Evolutionary conservation across 2,113 vertebrate genomes (phyloP), one percentile per base, ranked within the genome.

Genomic region (human (Homo sapiens)): DNA sequence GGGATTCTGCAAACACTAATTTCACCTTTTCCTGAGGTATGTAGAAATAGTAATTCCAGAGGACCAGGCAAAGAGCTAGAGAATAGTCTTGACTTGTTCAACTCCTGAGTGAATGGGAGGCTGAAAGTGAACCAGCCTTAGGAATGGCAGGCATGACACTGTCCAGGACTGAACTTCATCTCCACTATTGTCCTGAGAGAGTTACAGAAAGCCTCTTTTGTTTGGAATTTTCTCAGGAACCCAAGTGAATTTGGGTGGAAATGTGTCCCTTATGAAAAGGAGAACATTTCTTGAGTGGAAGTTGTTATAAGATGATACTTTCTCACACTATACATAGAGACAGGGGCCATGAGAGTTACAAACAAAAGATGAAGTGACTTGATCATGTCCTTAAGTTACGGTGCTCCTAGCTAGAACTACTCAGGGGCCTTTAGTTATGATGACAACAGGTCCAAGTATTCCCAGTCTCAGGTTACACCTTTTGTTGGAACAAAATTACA

Each of bases 1-100:
- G 57, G 84, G 72, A 86, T 59, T 89, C 81, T 93, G 59, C 50
- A 96, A 93, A 81, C 22, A 96, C 43, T 96, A 82, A 98, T 95
- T 94, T 95, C 27, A 85, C 55, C 76, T 96, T 94, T 97, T 90
- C 80, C 90, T 68, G 66, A 90, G 84, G 35, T 96, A 64, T 45
- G 84, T 68, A n/a, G 59, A 30, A 48, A 92, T 9, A 93, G 75
- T n/a, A 55, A 92, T 85, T 87, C 57, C 48, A 85, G 13, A 87
- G 52, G 57, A 83, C 27, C 59, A 23, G 82, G 72, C 45, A 88
- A 88, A 95, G 70, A 38, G 40, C n/a, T 88, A 81, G 16, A 61
- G 48, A 93, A 93, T 84, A 85, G 88, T 90, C 68, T 55, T 55
- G 80, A 84, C 66, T 55, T 94, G 78, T 88, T 90, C 38, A 86